A percentile compares a stretch with the other conserved stretches of the same genome.
Conservation (phyloP, 2,888 invertebrate species). For the Drosophila colorata region DNA sequence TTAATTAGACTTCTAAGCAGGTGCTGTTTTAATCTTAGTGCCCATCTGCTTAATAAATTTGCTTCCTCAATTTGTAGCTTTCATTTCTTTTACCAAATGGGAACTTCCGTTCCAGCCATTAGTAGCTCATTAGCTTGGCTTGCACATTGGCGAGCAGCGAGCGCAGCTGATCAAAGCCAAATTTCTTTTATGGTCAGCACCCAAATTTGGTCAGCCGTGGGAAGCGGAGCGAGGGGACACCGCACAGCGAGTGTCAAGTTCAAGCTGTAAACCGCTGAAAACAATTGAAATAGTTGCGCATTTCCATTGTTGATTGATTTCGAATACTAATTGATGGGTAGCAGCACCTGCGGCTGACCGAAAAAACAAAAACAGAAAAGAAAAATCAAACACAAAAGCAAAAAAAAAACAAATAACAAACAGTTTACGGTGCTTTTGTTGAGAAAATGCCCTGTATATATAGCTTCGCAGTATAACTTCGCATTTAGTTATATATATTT, state of each 20-base stretch:
- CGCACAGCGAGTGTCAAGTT: constrained; percentile 66
- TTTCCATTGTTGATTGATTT: constrained; percentile 70
- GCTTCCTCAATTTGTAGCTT: constrained; percentile 64
- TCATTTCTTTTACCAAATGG: constrained; percentile 57
- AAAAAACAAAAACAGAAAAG: constrained; percentile 14
- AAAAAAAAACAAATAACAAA: constrained; percentile 11
- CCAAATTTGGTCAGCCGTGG: constrained; percentile 34
- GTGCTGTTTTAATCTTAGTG: constrained; percentile 40
- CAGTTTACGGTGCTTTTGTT: neutral
- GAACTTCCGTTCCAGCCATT: constrained; percentile 60
- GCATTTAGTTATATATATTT: too few relatives aligned
- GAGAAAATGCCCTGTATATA: neutral
- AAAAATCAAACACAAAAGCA: constrained; percentile 13
- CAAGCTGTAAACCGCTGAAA: constrained; percentile 58
- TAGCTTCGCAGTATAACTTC: too few relatives aligned
- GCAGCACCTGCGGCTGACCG: constrained; percentile 39
- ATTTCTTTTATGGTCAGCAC: constrained; percentile 29
- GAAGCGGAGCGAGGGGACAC: neutral
- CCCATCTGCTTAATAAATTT: constrained; percentile 37
- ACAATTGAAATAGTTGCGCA: constrained; percentile 74
- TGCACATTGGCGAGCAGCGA: constrained; percentile 33
- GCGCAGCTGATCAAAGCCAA: constrained; percentile 68
- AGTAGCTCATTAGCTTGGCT: constrained; percentile 63
- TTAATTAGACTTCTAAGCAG: constrained; percentile 48
- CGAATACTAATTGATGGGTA: constrained; percentile 63